Percentiles rank a stretch among this genome's conserved stretches.
phyloP scores from a whole-genome alignment of 2,888 invertebrate genomes.

The Cetonia aurata region DNA sequence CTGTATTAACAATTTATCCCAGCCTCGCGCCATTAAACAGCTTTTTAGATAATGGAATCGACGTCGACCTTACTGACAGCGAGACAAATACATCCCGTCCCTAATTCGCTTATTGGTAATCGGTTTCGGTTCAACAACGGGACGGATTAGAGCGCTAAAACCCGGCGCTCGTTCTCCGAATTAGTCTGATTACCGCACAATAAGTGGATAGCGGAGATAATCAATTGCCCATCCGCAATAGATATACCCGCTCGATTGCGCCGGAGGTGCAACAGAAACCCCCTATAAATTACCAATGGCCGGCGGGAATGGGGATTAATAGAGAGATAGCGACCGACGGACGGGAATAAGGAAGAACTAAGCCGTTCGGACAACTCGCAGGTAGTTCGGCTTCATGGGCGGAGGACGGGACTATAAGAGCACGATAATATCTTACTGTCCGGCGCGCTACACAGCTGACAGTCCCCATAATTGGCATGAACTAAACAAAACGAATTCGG shows the following conservation, averaged over 20 bases:
- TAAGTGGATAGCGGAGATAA: not conserved
- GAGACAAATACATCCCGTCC: slow-evolving; percentile 8
- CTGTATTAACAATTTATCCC: too few relatives aligned
- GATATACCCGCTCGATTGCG: slow-evolving; percentile 4
- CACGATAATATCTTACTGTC: slow-evolving; percentile 51
- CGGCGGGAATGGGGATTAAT: too few relatives aligned
- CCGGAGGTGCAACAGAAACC: slow-evolving; percentile 16
- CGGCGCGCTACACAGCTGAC: slow-evolving; percentile 58
- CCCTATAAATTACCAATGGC: slow-evolving; percentile 23
- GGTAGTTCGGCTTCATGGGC: slow-evolving; percentile 11
- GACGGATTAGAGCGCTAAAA: slow-evolving; percentile 13
- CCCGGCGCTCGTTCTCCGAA: not conserved
- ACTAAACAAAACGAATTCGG: slow-evolving; percentile 45
- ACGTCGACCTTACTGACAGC: not conserved
- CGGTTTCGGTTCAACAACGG: slow-evolving; percentile 15
- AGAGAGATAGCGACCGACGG: too few relatives aligned
- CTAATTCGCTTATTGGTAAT: slow-evolving; percentile 28
- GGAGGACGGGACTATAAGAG: not conserved
- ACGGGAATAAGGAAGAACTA: too few relatives aligned
- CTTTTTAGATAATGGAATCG: too few relatives aligned
- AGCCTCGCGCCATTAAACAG: too few relatives aligned
- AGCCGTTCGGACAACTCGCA: slow-evolving; percentile 6
- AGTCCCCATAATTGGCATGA: slow-evolving; percentile 60
- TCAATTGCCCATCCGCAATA: not conserved
- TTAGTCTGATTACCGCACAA: slow-evolving; percentile 33